These are phyloP conservation scores for Danio aesculapii DNA, from an alignment of 2,797 vertebrate genomes.

Conservation along the genomic window DNA sequence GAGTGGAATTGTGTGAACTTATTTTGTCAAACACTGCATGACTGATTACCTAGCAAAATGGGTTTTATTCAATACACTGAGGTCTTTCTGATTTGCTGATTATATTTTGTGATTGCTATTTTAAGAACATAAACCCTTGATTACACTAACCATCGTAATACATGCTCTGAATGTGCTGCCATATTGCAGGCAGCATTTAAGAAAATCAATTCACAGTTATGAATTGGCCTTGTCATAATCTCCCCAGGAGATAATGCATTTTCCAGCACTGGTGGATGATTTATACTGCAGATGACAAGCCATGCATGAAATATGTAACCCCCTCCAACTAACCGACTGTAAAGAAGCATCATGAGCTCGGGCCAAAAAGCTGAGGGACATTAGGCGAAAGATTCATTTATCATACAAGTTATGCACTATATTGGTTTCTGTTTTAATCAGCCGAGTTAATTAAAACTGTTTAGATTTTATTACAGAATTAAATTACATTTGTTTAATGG, in stretches of 20 bases:
- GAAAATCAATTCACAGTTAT: conserved; percentile 66
- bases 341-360: not conserved
- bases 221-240: conserved; percentile 63
- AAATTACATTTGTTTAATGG: conserved; percentile 28
- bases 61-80: conserved; percentile 24
- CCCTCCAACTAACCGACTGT: conserved; percentile 19
- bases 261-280: conserved; percentile 51
- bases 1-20: not conserved
- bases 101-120: conserved; percentile 60
- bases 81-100: conserved; percentile 50
- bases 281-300: conserved; percentile 58
- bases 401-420: conserved; percentile 16
- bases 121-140: conserved; percentile 61
- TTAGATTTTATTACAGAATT: conserved; percentile 29
- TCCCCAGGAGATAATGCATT: conserved; percentile 59
- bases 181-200: conserved; percentile 46
- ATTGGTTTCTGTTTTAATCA: conserved; percentile 39
- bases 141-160: conserved; percentile 58
- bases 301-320: conserved; percentile 60
- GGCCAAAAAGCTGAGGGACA: conserved; percentile 16
- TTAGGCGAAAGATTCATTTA: conserved; percentile 11
- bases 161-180: conserved; percentile 54
- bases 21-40: conserved; percentile 18
- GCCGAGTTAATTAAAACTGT: conserved; percentile 40
- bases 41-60: conserved; percentile 35